These are phyloP conservation scores for Bicyclus anynana DNA, from an alignment of 1,140 invertebrate species.

Conservation along the genomic window DNA sequence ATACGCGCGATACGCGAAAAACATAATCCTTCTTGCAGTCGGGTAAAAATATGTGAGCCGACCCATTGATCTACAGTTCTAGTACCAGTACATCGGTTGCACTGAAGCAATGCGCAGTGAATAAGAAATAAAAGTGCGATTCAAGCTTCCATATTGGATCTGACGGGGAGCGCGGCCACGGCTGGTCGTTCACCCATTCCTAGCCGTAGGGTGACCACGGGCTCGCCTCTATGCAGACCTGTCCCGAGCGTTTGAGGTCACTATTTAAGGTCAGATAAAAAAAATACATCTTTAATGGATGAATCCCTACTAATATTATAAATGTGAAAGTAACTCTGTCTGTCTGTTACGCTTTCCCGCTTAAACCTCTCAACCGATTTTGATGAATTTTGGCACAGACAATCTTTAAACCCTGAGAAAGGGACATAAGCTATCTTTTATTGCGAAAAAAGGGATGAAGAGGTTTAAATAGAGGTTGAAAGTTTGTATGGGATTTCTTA, in stretches of 20 bases:
- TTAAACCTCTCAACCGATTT: too few species aligned
- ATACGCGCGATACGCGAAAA: too few species aligned
- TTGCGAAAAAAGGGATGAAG: too few species aligned
- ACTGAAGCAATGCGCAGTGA: background rate
- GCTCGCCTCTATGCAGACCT: background rate
- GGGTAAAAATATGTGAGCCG: background rate
- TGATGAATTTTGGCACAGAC: too few species aligned
- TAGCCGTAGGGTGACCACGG: constrained; percentile 29
- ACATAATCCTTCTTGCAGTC: background rate
- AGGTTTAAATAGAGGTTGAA: too few species aligned
- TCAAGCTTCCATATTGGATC: constrained; percentile 23
- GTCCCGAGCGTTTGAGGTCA: background rate
- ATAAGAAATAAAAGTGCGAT: constrained; percentile 23
- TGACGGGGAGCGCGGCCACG: constrained; percentile 44
- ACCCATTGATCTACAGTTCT: constrained; percentile 21
- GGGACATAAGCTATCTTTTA: too few species aligned
- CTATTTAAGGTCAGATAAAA: background rate
- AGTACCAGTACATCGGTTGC: background rate
- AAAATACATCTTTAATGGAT: too few species aligned
- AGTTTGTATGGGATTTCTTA: too few species aligned
- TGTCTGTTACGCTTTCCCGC: too few species aligned
- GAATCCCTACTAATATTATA: too few species aligned
- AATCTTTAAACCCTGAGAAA: too few species aligned
- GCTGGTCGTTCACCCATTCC: constrained; percentile 57
- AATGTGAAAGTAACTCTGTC: too few species aligned